Percentiles rank a stretch among this genome's conserved stretches.
These are phyloP conservation scores for Megaleporinus macrocephalus DNA, from an alignment of 2,113 vertebrate genomes.

Conservation along the genomic window DNA sequence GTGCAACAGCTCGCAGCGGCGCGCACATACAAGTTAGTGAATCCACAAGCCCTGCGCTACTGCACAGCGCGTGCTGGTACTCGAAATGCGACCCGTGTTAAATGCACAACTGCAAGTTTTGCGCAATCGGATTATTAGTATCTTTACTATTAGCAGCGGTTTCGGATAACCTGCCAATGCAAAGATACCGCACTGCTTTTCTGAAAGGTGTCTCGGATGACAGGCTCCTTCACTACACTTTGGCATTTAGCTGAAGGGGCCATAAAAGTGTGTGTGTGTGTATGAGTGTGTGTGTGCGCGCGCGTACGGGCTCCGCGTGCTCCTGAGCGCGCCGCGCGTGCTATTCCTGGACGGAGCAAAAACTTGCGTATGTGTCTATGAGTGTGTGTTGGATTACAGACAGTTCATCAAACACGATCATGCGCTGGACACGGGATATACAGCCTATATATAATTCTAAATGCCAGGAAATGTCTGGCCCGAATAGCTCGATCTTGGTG, in stretches of 20 bases:
- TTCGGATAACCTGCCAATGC: background rate
- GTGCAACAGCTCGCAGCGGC: slow-evolving; percentile 8
- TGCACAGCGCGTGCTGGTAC: background rate
- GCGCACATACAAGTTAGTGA: background rate
- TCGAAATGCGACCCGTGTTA: background rate
- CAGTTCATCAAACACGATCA: slow-evolving; percentile 6
- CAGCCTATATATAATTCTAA: background rate
- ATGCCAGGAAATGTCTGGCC: too few relatives aligned
- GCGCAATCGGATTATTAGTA: background rate
- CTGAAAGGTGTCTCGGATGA: slow-evolving; percentile 29
- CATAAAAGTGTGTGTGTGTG: slow-evolving; percentile 70
- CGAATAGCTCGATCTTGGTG: background rate
- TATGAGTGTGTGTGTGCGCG: slow-evolving; percentile 41
- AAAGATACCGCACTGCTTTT: background rate
- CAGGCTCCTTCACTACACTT: slow-evolving; percentile 44
- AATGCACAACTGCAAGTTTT: too few relatives aligned
- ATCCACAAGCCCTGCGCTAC: too few relatives aligned
- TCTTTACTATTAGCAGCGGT: slow-evolving; percentile 16
- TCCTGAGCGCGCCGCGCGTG: slow-evolving; percentile 61
- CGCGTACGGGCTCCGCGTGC: slow-evolving; percentile 69
- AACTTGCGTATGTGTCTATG: background rate
- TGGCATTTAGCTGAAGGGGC: slow-evolving; percentile 71
- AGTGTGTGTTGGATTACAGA: slow-evolving; percentile 11
- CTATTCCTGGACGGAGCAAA: slow-evolving; percentile 75
- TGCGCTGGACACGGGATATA: slow-evolving; percentile 7